These are phyloP conservation scores for Campylomormyrus tamandua DNA, from an alignment of 2,113 vertebrate genomes.

Conservation along the genomic window DNA sequence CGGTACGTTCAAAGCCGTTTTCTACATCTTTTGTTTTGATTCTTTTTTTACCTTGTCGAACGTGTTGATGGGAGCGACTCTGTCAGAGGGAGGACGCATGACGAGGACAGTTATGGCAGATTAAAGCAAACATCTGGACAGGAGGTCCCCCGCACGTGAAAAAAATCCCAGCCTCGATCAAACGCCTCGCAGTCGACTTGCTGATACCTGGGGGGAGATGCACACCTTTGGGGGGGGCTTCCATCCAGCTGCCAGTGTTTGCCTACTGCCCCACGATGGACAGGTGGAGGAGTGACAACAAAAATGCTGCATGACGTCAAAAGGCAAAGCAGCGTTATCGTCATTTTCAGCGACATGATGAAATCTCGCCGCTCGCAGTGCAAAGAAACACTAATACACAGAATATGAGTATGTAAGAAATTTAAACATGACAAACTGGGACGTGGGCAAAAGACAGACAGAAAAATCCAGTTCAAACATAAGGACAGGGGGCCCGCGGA, in stretches of 20 bases:
- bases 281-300: background rate
- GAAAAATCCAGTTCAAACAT: background rate
- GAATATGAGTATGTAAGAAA: background rate
- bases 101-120: conserved; percentile 1
- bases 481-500: background rate
- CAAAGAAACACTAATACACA: background rate
- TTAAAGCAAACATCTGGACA: background rate
- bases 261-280: background rate
- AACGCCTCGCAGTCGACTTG: background rate
- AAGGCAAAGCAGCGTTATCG: background rate
- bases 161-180: background rate
- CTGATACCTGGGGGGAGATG: background rate
- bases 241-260: background rate
- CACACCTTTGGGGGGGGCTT: background rate
- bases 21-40: background rate
- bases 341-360: background rate
- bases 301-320: background rate
- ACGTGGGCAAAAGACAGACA: background rate
- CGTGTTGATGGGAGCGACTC: conserved; percentile 36
- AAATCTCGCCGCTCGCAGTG: background rate
- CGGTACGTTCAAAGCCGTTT: conserved; percentile 57
- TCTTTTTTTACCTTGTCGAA: conserved; percentile 44
- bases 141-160: background rate
- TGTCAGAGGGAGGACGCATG: too few species aligned
- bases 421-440: background rate